Conservation (phyloP, 2,113 vertebrate species). For the Pyxicephalus adspersus region DNA sequence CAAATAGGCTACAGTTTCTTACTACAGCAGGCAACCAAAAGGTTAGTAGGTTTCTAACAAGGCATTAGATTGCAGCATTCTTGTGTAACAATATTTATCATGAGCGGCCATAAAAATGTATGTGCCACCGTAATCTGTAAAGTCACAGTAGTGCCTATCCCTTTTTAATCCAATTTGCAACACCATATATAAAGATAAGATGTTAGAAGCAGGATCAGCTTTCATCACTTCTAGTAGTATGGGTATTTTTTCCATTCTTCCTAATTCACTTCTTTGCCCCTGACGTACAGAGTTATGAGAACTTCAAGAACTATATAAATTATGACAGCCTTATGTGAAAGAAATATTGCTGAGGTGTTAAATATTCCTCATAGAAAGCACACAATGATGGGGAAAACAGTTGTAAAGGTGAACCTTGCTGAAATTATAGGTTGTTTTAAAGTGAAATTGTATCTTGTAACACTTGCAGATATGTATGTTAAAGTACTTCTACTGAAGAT, state of each 20-base stretch:
- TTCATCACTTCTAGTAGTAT: not conserved
- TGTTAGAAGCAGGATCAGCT: constrained; percentile 4
- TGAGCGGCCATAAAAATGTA: not conserved
- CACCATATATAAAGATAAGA: not conserved
- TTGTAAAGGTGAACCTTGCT: constrained; percentile 13
- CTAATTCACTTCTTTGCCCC: constrained; percentile 1
- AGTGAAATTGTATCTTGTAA: constrained; percentile 4
- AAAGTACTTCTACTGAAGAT: not conserved
- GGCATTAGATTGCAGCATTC: constrained; percentile 1
- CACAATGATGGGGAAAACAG: constrained; percentile 35
- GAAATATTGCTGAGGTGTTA: constrained; percentile 33
- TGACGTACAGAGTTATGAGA: constrained; percentile 17
- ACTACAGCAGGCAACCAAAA: no score
- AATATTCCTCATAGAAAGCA: constrained; percentile 19
- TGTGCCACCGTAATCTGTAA: constrained; percentile 22
- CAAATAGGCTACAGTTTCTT: no score
- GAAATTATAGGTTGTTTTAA: not conserved
- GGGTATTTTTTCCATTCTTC: not conserved
- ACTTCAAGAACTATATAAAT: constrained; percentile 23
- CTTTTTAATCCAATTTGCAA: constrained; percentile 29
- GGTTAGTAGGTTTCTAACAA: not conserved
- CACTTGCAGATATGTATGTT: not conserved
- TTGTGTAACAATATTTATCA: constrained; percentile 10
- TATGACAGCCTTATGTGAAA: constrained; percentile 16
- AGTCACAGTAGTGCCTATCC: constrained; percentile 13